These are phyloP conservation scores for Tupiocoris notatus DNA, from an alignment of 2,888 invertebrate genomes.

Conservation along the genomic window DNA sequence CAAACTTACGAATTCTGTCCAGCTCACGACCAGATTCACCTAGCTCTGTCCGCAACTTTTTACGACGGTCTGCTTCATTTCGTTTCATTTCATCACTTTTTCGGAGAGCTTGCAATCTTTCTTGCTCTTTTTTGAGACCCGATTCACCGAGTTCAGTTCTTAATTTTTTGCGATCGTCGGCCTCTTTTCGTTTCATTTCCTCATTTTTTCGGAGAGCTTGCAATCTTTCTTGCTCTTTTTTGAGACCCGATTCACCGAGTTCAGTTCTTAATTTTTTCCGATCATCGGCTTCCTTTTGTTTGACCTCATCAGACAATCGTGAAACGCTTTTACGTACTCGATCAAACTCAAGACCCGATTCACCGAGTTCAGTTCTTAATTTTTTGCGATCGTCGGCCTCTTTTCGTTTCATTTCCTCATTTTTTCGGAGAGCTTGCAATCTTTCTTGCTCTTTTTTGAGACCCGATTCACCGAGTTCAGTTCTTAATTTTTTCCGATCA, in stretches of 20 bases:
- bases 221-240: neutral
- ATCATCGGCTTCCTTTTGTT: neutral
- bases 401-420: neutral
- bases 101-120: neutral
- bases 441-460: neutral
- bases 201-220: neutral
- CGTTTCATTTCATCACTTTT: neutral
- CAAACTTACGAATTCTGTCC: neutral
- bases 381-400: neutral
- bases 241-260: neutral
- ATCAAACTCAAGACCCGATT: neutral
- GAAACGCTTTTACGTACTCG: neutral
- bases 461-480: neutral
- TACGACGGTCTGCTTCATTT: neutral
- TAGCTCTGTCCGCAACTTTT: neutral
- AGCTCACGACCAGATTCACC: neutral
- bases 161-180: neutral
- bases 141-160: neutral
- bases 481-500: neutral
- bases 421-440: neutral
- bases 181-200: neutral
- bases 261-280: neutral
- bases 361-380: too few species aligned
- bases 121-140: neutral
- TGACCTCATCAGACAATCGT: neutral